Evolutionary conservation across 2,113 vertebrate species (phyloP).

Genomic region (Callionymus lyra): DNA sequence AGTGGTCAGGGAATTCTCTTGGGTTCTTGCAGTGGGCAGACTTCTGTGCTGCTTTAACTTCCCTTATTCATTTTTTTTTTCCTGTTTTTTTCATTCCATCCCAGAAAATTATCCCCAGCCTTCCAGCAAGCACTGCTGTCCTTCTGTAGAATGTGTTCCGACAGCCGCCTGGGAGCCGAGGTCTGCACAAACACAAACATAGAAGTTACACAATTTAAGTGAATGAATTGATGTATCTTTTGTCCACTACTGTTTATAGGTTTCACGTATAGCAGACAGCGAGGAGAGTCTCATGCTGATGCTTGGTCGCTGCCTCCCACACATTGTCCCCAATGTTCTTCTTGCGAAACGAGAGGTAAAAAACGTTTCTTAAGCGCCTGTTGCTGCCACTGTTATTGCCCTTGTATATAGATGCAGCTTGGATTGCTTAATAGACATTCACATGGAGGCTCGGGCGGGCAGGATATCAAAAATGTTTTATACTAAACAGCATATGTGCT

Average conservation of each 20-base stretch:
- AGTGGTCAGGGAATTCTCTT: slow-evolving; percentile 16
- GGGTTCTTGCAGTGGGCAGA: slow-evolving; percentile 1
- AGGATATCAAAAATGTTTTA: too few relatives aligned
- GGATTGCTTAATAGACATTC: slow-evolving; percentile 44
- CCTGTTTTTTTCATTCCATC: slow-evolving; percentile 27
- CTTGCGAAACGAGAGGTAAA: slow-evolving; percentile 97
- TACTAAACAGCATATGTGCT: too few relatives aligned
- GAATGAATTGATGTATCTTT: not conserved
- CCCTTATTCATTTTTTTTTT: slow-evolving; percentile 25
- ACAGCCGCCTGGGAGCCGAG: slow-evolving; percentile 94
- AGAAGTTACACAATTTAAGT: not conserved
- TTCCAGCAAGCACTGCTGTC: slow-evolving; percentile 96
- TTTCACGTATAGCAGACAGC: slow-evolving; percentile 92
- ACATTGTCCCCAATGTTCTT: slow-evolving; percentile 96
- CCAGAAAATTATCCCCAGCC: slow-evolving; percentile 86
- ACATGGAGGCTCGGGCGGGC: slow-evolving; percentile 27
- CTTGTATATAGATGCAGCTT: slow-evolving; percentile 14
- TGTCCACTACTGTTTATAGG: slow-evolving; percentile 57
- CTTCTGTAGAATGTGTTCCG: slow-evolving; percentile 96
- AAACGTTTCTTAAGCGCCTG: not conserved
- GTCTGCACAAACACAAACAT: slow-evolving; percentile 49
- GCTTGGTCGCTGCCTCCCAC: slow-evolving; percentile 94
- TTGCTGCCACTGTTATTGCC: slow-evolving; percentile 2
- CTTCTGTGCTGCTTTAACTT: slow-evolving; percentile 9
- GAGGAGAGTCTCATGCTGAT: slow-evolving; percentile 94